Conservation (phyloP, 2,888 invertebrate species). For the Iselma pallidipennis region DNA sequence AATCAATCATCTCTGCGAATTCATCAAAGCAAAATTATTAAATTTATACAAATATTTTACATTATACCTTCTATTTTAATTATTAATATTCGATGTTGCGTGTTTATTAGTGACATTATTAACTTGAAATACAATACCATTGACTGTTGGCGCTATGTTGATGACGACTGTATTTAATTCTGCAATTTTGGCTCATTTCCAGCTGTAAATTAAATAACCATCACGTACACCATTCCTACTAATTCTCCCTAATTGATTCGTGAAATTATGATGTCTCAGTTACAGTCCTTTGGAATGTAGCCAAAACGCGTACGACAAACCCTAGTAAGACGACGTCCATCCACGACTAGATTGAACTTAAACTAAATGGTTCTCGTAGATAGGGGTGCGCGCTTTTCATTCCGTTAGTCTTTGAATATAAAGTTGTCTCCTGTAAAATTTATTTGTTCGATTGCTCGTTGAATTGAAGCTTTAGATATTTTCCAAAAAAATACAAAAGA, state of each 20-base stretch:
- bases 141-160: background rate
- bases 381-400: background rate
- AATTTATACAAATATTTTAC: too few relatives aligned
- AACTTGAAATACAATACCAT: background rate
- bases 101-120: background rate
- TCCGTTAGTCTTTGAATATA: background rate
- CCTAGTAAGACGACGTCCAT: background rate
- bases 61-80: too few relatives aligned
- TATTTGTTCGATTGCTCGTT: background rate
- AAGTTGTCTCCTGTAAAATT: background rate
- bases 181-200: conserved; percentile 23
- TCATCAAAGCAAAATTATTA: too few relatives aligned
- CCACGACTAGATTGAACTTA: background rate
- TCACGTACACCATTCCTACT: conserved; percentile 27
- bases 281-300: conserved; percentile 33
- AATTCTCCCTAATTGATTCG: conserved; percentile 34
- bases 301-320: conserved; percentile 27
- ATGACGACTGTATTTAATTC: background rate
- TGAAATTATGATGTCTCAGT: conserved; percentile 35
- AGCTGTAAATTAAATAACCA: conserved; percentile 33
- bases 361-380: background rate
- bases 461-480: too few relatives aligned
- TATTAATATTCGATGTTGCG: too few relatives aligned
- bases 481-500: too few relatives aligned
- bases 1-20: too few relatives aligned